A percentile compares a stretch with the other conserved stretches of the same genome.
phyloP scores from a whole-genome alignment of 2,888 invertebrate genomes.

The Hyppa rectilinea region DNA sequence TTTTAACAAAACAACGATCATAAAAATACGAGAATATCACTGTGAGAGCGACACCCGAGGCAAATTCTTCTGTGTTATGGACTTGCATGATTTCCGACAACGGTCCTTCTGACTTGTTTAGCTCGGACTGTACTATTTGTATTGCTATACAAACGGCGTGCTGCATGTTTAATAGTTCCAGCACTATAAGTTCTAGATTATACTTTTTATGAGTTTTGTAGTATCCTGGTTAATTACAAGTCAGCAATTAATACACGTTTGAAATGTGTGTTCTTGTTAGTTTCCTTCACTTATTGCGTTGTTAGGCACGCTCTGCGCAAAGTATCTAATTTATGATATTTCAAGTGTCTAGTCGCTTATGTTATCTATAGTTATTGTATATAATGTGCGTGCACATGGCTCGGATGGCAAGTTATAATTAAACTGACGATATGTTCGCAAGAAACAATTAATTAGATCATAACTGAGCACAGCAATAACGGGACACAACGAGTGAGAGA shows the following conservation, averaged over 20 bases:
- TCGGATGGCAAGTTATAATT: slow-evolving; percentile 79
- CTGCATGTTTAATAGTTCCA: slow-evolving; percentile 27
- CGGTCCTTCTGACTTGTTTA: slow-evolving; percentile 16
- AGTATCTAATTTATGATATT: slow-evolving; percentile 61
- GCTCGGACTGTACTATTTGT: slow-evolving; percentile 10
- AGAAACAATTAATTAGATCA: slow-evolving; percentile 83
- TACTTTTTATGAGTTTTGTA: slow-evolving; percentile 40
- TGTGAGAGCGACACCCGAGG: neutral
- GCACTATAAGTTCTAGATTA: slow-evolving; percentile 32
- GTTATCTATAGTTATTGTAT: slow-evolving; percentile 49
- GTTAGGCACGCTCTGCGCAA: slow-evolving; percentile 58
- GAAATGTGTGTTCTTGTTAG: slow-evolving; percentile 55
- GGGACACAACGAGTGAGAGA: slow-evolving; percentile 74
- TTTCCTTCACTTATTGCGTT: slow-evolving; percentile 51
- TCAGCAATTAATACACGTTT: slow-evolving; percentile 52
- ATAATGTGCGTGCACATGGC: slow-evolving; percentile 52
- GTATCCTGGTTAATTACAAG: slow-evolving; percentile 45
- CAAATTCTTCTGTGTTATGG: slow-evolving; percentile 24
- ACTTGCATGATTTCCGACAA: slow-evolving; percentile 31
- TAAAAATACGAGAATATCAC: slow-evolving; percentile 38
- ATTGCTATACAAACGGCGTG: slow-evolving; percentile 9
- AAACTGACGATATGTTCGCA: slow-evolving; percentile 80
- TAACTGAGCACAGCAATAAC: slow-evolving; percentile 79
- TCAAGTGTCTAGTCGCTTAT: slow-evolving; percentile 46
- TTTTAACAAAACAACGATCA: slow-evolving; percentile 38